Conservation (phyloP, 2,797 vertebrate species). For the Chloroceryle inda region DNA sequence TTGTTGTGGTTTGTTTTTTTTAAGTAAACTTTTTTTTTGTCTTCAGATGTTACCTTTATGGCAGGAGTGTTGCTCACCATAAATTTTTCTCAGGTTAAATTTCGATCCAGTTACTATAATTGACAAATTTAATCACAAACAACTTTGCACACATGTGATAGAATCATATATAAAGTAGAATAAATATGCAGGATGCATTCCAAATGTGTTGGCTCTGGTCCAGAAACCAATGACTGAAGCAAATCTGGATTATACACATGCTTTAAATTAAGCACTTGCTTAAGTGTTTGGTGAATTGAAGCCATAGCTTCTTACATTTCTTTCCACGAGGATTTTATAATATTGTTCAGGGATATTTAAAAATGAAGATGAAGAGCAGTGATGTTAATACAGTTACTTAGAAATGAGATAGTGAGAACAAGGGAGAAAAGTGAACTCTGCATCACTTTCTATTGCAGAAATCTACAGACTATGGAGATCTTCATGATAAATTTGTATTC, state of each 20-base stretch:
- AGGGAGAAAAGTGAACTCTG: not conserved
- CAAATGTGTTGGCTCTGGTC: constrained; percentile 48
- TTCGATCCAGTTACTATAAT: constrained; percentile 35
- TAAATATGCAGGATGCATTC: constrained; percentile 61
- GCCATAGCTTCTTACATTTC: constrained; percentile 31
- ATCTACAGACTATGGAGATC: constrained; percentile 7
- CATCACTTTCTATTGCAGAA: not conserved
- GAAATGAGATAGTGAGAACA: constrained; percentile 9
- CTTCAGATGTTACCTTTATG: not conserved
- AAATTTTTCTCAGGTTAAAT: constrained; percentile 17
- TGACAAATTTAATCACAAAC: constrained; percentile 58
- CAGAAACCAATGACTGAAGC: constrained; percentile 41
- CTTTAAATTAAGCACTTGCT: constrained; percentile 67
- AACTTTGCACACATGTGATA: constrained; percentile 39
- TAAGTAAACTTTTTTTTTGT: not conserved
- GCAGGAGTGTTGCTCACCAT: not conserved
- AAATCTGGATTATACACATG: constrained; percentile 63
- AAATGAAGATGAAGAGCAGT: constrained; percentile 10
- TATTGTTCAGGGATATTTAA: not conserved
- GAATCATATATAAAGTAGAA: constrained; percentile 20
- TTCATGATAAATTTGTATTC: not conserved
- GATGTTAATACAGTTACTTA: not conserved
- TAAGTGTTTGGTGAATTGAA: constrained; percentile 37
- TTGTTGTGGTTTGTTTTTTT: not conserved
- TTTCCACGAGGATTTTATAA: not conserved